Conservation (phyloP, 2,888 invertebrate genomes). For the Polydesmus complanatus region DNA sequence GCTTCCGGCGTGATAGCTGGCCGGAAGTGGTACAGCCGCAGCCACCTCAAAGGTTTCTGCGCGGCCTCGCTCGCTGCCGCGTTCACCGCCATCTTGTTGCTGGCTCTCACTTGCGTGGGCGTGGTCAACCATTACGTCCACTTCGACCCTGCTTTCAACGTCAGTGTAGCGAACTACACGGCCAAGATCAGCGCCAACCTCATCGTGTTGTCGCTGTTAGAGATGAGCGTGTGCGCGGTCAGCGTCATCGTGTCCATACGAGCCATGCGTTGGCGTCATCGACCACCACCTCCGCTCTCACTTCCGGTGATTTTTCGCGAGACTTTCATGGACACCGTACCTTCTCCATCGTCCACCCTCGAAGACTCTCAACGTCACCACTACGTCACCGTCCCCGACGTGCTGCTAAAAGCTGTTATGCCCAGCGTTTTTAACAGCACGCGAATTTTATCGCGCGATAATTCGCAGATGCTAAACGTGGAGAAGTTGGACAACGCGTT, state of each 20-base stretch:
- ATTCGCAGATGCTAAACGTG: conserved; percentile 15
- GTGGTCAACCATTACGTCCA: not conserved
- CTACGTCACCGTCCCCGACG: not conserved
- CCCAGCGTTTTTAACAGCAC: not conserved
- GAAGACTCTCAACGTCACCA: not conserved
- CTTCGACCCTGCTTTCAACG: not conserved
- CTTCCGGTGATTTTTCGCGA: not conserved
- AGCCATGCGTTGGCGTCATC: not conserved
- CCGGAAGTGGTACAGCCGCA: not conserved
- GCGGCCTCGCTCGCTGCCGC: not conserved
- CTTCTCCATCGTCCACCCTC: not conserved
- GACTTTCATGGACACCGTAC: not conserved
- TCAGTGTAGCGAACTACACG: not conserved
- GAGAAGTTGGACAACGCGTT: too few species aligned
- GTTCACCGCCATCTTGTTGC: not conserved
- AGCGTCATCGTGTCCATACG: not conserved
- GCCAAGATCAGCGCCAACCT: not conserved
- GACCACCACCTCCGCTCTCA: not conserved
- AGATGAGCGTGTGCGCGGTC: not conserved
- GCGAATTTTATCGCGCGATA: not conserved
- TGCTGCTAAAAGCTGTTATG: not conserved
- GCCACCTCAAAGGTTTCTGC: not conserved
- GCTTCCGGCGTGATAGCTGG: not conserved
- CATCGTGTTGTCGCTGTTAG: not conserved
- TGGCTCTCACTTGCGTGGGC: not conserved